phyloP scores from a whole-genome alignment of 2,113 vertebrate genomes.

The Esox niger region DNA sequence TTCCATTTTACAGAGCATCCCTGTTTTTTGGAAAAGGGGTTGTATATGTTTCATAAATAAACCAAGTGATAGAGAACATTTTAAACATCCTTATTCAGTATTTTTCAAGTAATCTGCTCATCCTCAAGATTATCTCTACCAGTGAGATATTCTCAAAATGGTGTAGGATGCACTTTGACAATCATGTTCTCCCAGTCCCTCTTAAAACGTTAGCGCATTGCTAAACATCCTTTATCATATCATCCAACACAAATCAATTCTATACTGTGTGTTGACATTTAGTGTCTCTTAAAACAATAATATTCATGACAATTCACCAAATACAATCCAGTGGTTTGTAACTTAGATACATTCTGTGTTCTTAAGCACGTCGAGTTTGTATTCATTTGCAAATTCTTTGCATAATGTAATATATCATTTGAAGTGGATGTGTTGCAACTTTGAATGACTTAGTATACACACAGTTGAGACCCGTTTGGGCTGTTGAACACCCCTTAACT shows the following conservation, averaged over 20 bases:
- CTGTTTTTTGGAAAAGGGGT: too few relatives aligned
- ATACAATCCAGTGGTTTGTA: constrained; percentile 15
- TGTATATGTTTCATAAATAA: constrained; percentile 3
- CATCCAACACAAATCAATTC: constrained; percentile 3
- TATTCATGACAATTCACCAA: not conserved
- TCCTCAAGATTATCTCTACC: not conserved
- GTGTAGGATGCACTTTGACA: not conserved
- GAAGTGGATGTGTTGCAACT: too few relatives aligned
- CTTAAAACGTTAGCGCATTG: constrained; percentile 9
- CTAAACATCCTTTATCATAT: constrained; percentile 9
- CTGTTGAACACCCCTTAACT: too few relatives aligned
- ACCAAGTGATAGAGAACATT: not conserved
- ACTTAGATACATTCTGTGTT: too few relatives aligned
- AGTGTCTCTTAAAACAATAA: not conserved
- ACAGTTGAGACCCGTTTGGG: too few relatives aligned
- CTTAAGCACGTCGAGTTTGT: too few relatives aligned
- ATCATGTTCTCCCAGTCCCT: constrained; percentile 1
- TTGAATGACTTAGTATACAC: too few relatives aligned
- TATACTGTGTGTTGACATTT: constrained; percentile 3
- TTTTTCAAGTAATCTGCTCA: not conserved
- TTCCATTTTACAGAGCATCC: too few relatives aligned
- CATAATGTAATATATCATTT: too few relatives aligned
- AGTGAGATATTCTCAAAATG: not conserved
- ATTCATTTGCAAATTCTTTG: too few relatives aligned
- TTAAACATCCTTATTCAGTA: not conserved